phyloP scores from a whole-genome alignment of 1,140 invertebrate species.

The Popillia japonica region DNA sequence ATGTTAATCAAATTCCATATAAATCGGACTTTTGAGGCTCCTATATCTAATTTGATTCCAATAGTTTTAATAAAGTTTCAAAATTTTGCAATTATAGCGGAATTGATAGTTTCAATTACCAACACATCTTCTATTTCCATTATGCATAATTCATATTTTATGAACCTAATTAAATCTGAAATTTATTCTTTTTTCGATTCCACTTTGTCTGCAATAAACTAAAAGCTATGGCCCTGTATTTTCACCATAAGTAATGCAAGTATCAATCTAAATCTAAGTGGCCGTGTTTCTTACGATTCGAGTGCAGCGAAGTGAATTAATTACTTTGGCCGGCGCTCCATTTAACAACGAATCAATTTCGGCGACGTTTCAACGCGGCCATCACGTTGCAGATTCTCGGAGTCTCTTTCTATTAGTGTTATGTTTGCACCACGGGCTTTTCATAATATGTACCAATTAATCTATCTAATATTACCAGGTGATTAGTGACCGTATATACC shows the following conservation, averaged over 20 bases:
- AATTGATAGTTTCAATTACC: too few relatives aligned
- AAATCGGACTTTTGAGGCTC: too few relatives aligned
- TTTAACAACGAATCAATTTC: not conserved
- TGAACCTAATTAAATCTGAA: too few relatives aligned
- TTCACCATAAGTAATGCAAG: not conserved
- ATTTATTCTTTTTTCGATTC: too few relatives aligned
- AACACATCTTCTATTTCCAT: too few relatives aligned
- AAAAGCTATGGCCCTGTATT: not conserved
- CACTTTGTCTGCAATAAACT: too few relatives aligned
- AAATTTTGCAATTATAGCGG: too few relatives aligned
- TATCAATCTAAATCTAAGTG: not conserved
- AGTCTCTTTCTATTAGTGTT: not conserved
- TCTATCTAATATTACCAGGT: slow-evolving; percentile 12
- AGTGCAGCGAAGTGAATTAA: not conserved
- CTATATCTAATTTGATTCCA: too few relatives aligned
- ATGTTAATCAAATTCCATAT: too few relatives aligned
- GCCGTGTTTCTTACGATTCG: not conserved
- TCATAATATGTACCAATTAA: not conserved
- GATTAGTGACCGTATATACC: not conserved
- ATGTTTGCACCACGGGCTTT: not conserved
- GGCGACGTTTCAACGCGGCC: not conserved
- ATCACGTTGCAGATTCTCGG: not conserved
- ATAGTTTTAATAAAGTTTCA: too few relatives aligned
- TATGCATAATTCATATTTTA: too few relatives aligned
- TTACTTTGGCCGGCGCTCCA: not conserved